Conservation (phyloP, 1,140 invertebrate genomes). For the Xylocopa sonorina region DNA sequence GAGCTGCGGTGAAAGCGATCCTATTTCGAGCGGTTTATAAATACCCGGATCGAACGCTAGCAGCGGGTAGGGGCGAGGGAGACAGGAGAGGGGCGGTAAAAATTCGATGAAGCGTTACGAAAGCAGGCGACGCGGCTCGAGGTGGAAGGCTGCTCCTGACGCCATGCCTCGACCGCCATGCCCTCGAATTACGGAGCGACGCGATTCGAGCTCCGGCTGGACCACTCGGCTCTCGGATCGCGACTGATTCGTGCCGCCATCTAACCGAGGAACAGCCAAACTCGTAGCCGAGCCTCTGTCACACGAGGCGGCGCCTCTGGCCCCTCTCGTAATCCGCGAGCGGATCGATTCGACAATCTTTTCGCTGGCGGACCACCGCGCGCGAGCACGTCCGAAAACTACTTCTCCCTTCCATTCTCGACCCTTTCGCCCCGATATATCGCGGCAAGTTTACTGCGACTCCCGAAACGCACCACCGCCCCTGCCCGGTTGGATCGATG, state of each 20-base stretch:
- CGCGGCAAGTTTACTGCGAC: not conserved
- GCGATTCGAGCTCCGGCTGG: constrained; percentile 72
- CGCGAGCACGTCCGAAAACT: not conserved
- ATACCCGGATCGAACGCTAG: constrained; percentile 36
- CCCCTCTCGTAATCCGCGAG: not conserved
- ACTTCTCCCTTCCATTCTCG: constrained; percentile 7
- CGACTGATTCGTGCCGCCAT: constrained; percentile 78
- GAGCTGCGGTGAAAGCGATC: constrained; percentile 26
- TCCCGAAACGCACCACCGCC: too few relatives aligned
- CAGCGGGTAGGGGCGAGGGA: not conserved
- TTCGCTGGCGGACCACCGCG: not conserved
- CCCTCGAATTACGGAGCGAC: constrained; percentile 57
- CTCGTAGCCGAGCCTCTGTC: constrained; percentile 67
- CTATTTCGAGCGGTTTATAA: constrained; percentile 59
- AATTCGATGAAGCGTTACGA: constrained; percentile 36
- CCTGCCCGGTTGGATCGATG: not conserved
- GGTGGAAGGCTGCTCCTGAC: constrained; percentile 13
- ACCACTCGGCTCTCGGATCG: constrained; percentile 63
- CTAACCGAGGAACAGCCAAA: constrained; percentile 69
- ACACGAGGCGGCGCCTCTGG: constrained; percentile 65
- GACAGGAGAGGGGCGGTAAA: constrained; percentile 21
- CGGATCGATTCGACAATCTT: constrained; percentile 43
- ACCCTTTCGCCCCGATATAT: constrained; percentile 17
- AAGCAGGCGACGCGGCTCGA: constrained; percentile 10
- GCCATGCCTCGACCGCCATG: constrained; percentile 61